phyloP scores from a whole-genome alignment of 2,797 vertebrate genomes.

The Alauda arvensis region DNA sequence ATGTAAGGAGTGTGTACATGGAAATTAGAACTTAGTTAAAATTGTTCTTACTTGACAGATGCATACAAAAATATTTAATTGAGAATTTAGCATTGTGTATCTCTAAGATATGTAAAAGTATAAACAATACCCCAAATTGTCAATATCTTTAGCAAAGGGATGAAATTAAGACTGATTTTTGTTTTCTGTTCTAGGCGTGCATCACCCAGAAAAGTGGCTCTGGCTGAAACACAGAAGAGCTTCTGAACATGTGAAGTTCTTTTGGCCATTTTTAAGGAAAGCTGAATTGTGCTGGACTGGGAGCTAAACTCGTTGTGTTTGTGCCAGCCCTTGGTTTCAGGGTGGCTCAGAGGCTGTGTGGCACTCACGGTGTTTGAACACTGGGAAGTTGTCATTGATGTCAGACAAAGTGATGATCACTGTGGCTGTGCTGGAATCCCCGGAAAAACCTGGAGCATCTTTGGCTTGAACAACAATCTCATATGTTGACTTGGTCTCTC shows the following conservation, averaged over 20 bases:
- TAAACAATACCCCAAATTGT: background rate
- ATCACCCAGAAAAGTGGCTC: background rate
- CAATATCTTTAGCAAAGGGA: background rate
- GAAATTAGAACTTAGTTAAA: constrained; percentile 5
- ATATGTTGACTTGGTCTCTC: constrained; percentile 80
- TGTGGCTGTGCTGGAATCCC: constrained; percentile 78
- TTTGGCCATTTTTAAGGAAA: background rate
- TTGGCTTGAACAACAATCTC: constrained; percentile 82
- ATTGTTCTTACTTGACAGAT: background rate
- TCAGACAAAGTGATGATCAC: constrained; percentile 83
- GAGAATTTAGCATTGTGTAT: background rate
- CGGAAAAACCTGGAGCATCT: constrained; percentile 72
- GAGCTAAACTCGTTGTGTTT: background rate
- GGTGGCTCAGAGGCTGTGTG: background rate
- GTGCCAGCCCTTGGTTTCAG: background rate
- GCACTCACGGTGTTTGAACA: constrained; percentile 79
- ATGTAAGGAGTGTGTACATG: background rate
- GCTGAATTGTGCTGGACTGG: background rate
- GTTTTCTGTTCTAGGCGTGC: background rate
- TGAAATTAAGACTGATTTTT: background rate
- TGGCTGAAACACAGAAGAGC: background rate
- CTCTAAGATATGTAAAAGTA: background rate
- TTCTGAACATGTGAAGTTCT: background rate
- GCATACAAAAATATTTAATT: background rate
- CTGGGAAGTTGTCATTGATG: constrained; percentile 88